These are phyloP conservation scores for Ectemnius cavifrons DNA, from an alignment of 2,888 invertebrate species.

Conservation along the genomic window DNA sequence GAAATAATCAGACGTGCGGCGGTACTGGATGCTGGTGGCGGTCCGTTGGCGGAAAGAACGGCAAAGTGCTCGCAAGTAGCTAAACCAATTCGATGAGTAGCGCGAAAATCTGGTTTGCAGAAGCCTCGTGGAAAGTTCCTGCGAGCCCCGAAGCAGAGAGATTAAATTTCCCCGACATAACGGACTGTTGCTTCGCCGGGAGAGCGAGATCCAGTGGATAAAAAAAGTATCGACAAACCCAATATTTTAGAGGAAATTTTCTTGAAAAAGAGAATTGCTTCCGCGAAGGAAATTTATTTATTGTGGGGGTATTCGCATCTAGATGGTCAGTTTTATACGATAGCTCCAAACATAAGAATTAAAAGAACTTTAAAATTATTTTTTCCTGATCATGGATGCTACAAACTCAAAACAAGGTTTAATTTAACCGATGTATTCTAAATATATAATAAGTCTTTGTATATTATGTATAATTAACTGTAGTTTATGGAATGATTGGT, in stretches of 20 bases:
- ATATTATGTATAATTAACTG: too few relatives aligned
- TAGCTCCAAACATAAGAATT: too few relatives aligned
- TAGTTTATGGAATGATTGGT: too few relatives aligned
- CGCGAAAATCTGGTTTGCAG: slow-evolving; percentile 1
- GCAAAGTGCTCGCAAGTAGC: neutral
- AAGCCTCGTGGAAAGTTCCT: slow-evolving; percentile 1
- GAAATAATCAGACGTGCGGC: neutral
- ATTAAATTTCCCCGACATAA: slow-evolving; percentile 5
- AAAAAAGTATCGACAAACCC: neutral
- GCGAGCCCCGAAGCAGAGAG: neutral
- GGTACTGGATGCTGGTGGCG: neutral
- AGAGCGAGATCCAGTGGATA: neutral
- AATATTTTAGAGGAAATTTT: too few relatives aligned
- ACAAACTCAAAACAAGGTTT: too few relatives aligned
- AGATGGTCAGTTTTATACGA: too few relatives aligned
- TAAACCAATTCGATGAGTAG: slow-evolving; percentile 5
- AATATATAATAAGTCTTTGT: too few relatives aligned
- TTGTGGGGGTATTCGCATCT: too few relatives aligned
- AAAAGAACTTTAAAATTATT: too few relatives aligned
- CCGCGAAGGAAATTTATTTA: neutral
- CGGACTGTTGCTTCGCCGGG: neutral
- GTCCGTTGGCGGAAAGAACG: neutral
- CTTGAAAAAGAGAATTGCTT: neutral
- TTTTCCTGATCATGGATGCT: too few relatives aligned
- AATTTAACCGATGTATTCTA: too few relatives aligned